Base-by-base conservation (phyloP, 2,888 invertebrate genomes). In the Eupithecia exiguata region DNA sequence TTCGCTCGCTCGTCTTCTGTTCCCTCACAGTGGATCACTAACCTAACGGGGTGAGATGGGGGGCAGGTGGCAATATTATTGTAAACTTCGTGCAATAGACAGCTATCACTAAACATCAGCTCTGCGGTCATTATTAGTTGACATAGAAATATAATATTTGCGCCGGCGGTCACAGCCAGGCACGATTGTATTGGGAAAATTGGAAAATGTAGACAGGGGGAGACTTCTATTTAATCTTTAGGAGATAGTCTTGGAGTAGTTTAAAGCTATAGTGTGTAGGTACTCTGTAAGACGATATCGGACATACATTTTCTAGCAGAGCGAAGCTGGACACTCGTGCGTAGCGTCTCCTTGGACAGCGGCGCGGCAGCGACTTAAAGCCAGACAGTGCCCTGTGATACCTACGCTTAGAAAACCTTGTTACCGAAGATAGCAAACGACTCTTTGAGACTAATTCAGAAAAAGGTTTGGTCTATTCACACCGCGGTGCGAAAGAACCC, bases 31-130 rank as follows among this genome's bases (percentile, higher is more conserved):
- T 75, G 68, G 53, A 46, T 1, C 0, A 21, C 58, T 0, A 36
- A 7, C 62, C 61, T 69, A 18, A 6, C 14, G 40, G 72, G 71
- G 67, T 75, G 75, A 62, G 63, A 70, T 46, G 68, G 72, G 70
- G 21, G 75, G 70, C 68, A 70, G 75, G 70, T 65, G 72, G 78
- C 74, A 68, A 77, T 80, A 79, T 81, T 82, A 82, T 82, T 81
- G 80, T 82, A 82, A 81, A 79, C 69, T 75, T 74, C 75, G 74
- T 71, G 67, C 79, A 75, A 80, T 79, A 78, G 77, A 81, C 80
- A 74, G 75, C 77, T 73, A 77, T 78, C 75, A 74, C 74, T 75
- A 72, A 75, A 72, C 75, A 75, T 75, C 72, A 69, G 74, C 72
- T 63, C 76, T 70, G 14, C 53, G 72, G 58, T 75, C 75, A 75